Conservation (phyloP, 2,888 invertebrate genomes). For the Cephus nigrinus region DNA sequence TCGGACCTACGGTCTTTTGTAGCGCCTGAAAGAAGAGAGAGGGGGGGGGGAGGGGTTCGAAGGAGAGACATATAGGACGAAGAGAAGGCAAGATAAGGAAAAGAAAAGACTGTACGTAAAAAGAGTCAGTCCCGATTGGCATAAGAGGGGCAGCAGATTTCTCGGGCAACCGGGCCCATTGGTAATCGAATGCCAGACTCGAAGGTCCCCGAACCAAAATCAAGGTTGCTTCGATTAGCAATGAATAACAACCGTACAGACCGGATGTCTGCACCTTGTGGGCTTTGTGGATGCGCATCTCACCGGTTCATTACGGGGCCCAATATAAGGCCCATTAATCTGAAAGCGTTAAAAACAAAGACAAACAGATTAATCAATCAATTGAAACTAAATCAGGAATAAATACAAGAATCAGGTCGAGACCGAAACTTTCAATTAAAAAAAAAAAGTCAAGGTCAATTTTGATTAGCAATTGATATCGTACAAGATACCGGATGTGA, state of each 20-base stretch:
- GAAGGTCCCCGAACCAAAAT: slow-evolving; percentile 43
- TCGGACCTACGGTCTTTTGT: neutral
- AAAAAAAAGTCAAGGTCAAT: neutral
- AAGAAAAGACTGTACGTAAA: slow-evolving; percentile 19
- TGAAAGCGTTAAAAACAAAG: neutral
- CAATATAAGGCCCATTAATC: neutral
- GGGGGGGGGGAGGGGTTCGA: neutral
- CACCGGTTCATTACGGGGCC: neutral
- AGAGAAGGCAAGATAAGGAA: slow-evolving; percentile 29
- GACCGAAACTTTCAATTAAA: neutral
- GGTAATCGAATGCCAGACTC: slow-evolving; percentile 25
- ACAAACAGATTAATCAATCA: neutral
- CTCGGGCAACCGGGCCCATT: slow-evolving; percentile 18
- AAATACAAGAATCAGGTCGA: neutral
- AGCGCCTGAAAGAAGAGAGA: slow-evolving; percentile 23
- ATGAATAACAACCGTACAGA: slow-evolving; percentile 10
- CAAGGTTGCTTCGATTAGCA: slow-evolving; percentile 37
- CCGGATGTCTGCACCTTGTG: slow-evolving; percentile 10
- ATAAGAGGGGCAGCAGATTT: neutral
- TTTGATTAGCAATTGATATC: neutral
- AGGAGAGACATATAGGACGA: slow-evolving; percentile 20
- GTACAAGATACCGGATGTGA: neutral
- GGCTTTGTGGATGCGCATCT: neutral
- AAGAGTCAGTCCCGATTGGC: neutral
- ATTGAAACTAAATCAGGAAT: neutral